Base-by-base conservation (phyloP, 2,113 vertebrate genomes). In the Delphinus delphis region DNA sequence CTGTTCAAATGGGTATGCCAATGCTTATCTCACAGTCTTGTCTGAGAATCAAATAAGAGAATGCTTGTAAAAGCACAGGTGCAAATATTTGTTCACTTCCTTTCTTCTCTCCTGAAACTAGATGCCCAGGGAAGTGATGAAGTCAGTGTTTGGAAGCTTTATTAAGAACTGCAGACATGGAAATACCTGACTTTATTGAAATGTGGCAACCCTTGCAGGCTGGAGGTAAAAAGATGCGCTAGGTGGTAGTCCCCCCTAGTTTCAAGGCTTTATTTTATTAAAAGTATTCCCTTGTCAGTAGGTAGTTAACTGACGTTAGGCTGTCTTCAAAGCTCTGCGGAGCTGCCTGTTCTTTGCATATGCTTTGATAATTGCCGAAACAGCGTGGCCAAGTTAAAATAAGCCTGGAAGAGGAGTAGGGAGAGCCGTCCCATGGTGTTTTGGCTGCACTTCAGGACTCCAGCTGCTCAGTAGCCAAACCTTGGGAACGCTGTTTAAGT, bases 341-440 rank as follows among this genome's bases (percentile, higher is more conserved):
- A 80, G 50, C 50, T 63, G 77, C 68, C 93, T 86, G 47, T 47
- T 94, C 88, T 93, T 94, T 85, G 26, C 55, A 82, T 58, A 85
- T 93, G 73, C 73, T 58, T 60, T 53, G 90, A 70, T 92, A 93
- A 90, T 65, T 63, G 80, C 63, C 2, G 0, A 8, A 80, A 91
- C 92, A 85, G 60, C 9, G 3, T 4, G 14, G 88, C 91, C 83
- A 76, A 87, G 67, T 77, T 65, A 26, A 92, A 95, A 71, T n/a
- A 23, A 3, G 38, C 44, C 83, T 80, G 63, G 73, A 96, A 68
- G 62, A 31, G 8, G 31, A 55, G 67, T 1, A 28, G 81, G 31
- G 25, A 90, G 71, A 74, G 53, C 0, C 26, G 65, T 14, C 65
- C 41, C 14, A 3, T 3, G 33, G 26, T 25, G 47, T 31, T 60